Evolutionary conservation across 2,113 vertebrate genomes (phyloP).

Genomic region (Telmatochromis sp.): DNA sequence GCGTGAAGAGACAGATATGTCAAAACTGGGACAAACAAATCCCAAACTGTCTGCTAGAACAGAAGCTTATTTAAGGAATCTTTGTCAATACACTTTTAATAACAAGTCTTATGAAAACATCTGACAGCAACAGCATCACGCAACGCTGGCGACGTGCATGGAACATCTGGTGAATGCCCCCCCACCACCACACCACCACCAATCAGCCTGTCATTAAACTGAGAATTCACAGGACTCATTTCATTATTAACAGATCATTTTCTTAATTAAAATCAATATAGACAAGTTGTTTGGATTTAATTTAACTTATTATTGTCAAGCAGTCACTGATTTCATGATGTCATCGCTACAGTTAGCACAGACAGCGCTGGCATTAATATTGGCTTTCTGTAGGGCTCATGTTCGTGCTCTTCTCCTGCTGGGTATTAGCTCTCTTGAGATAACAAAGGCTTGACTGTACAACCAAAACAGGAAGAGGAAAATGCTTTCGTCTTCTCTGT

Average conservation of each 20-base stretch:
- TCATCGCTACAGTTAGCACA: neutral
- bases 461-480: neutral
- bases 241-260: neutral
- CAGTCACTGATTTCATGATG: neutral
- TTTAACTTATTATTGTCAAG: neutral
- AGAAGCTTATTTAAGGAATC: neutral
- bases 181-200: neutral
- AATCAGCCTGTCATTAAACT: neutral
- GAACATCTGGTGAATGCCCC: neutral
- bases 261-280: neutral
- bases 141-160: neutral
- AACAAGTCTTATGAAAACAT: neutral
- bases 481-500: neutral
- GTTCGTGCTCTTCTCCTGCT: fast-evolving
- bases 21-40: neutral
- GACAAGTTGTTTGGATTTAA: neutral
- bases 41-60: neutral
- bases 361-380: neutral
- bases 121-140: neutral
- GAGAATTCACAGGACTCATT: neutral
- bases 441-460: neutral
- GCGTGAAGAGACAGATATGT: neutral
- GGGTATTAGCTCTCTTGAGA: neutral
- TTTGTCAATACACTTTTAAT: neutral
- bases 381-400: neutral